These are phyloP conservation scores for Phaenicophaeus curvirostris DNA, from an alignment of 2,797 vertebrate genomes.

Conservation along the genomic window DNA sequence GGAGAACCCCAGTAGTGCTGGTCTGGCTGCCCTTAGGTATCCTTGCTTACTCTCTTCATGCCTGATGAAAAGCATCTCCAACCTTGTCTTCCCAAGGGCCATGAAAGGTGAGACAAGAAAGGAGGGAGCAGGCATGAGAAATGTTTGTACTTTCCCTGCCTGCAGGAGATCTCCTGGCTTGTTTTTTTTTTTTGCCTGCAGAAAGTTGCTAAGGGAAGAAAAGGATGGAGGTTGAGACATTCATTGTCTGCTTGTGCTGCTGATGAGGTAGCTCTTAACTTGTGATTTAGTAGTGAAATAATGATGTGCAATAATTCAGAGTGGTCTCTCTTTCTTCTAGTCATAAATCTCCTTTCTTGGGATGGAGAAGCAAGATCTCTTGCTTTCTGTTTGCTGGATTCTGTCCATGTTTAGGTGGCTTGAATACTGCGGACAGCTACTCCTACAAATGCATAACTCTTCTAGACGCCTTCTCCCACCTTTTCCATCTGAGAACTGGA, in stretches of 20 bases:
- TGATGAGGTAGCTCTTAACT: not conserved
- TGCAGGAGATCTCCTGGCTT: not conserved
- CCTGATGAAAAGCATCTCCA: not conserved
- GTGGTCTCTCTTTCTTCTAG: not conserved
- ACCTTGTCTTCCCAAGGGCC: not conserved
- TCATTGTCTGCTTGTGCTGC: not conserved
- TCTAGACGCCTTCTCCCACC: not conserved
- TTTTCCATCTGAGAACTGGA: not conserved
- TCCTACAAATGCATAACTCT: not conserved
- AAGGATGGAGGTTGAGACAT: not conserved
- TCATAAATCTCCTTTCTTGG: not conserved
- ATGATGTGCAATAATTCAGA: not conserved
- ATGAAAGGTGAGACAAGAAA: not conserved
- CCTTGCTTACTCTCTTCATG: not conserved
- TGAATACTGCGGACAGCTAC: not conserved
- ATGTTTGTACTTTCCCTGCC: not conserved
- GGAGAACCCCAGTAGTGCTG: not conserved
- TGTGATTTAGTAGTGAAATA: conserved; percentile 21
- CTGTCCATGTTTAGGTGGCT: not conserved
- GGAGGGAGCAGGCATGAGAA: not conserved
- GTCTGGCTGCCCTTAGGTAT: not conserved
- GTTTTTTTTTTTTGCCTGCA: not conserved
- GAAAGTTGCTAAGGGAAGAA: not conserved
- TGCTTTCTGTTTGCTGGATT: not conserved
- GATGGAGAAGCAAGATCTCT: not conserved